A percentile compares a stretch with the other conserved stretches of the same genome.
Evolutionary conservation across 2,113 vertebrate species (phyloP).

Genomic region (Laticauda colubrina): DNA sequence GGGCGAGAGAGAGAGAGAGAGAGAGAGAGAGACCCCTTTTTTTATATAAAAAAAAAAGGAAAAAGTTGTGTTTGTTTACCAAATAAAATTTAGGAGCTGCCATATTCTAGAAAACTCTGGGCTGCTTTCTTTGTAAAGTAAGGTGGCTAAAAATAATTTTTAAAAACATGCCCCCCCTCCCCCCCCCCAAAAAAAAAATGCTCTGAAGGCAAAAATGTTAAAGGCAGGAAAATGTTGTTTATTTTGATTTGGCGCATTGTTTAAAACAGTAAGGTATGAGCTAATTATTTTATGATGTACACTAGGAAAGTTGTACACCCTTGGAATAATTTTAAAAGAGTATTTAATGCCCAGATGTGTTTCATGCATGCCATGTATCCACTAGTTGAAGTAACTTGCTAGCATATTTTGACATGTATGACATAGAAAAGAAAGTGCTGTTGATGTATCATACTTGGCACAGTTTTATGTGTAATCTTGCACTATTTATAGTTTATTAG

Average conservation of each 20-base stretch:
- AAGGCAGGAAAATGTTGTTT: background rate
- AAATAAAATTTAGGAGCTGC: background rate
- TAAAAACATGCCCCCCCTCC: background rate
- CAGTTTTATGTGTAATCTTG: background rate
- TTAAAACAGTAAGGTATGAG: background rate
- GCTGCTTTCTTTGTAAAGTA: background rate
- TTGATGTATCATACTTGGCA: background rate
- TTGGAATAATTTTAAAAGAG: constrained; percentile 3
- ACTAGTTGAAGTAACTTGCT: background rate
- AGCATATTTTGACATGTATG: background rate
- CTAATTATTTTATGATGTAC: background rate
- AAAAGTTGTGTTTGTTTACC: background rate
- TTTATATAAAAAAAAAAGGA: background rate
- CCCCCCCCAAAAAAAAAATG: rapidly evolving
- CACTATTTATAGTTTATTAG: rapidly evolving
- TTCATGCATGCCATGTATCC: background rate
- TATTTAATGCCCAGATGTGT: constrained; percentile 21
- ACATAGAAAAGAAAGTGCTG: background rate
- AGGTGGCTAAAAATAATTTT: background rate
- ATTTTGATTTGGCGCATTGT: background rate
- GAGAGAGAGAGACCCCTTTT: background rate
- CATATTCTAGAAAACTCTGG: background rate
- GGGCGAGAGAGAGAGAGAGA: background rate
- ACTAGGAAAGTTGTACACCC: background rate
- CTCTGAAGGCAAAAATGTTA: background rate